phyloP scores from a whole-genome alignment of 2,797 vertebrate genomes.

The Rhyacichthys aspro region DNA sequence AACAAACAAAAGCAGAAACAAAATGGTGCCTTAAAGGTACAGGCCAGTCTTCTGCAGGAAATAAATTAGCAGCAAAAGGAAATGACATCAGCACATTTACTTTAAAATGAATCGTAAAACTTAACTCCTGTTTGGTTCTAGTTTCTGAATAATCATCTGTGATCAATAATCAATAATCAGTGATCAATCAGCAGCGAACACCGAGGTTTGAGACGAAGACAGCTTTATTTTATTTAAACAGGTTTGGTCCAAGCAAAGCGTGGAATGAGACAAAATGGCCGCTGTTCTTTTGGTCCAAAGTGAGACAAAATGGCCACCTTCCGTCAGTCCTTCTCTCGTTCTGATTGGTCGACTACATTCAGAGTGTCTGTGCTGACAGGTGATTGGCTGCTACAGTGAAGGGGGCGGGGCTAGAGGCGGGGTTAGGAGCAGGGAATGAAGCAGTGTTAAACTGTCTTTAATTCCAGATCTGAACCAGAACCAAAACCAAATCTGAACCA shows the following conservation, averaged over 20 bases:
- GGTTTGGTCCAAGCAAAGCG: constrained; percentile 3
- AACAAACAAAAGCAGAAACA: too few relatives aligned
- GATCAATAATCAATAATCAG: background rate
- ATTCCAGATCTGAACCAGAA: too few relatives aligned
- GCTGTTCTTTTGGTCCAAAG: background rate
- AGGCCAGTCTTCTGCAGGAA: too few relatives aligned
- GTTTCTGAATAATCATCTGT: too few relatives aligned
- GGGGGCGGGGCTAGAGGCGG: background rate
- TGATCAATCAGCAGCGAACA: too few relatives aligned
- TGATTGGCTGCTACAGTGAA: constrained; percentile 5
- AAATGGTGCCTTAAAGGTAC: too few relatives aligned
- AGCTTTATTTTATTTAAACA: background rate
- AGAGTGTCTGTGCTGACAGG: background rate
- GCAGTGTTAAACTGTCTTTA: constrained; percentile 3
- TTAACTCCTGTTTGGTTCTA: too few relatives aligned
- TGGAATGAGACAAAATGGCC: constrained; percentile 8
- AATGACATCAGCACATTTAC: too few relatives aligned
- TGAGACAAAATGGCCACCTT: constrained; percentile 1
- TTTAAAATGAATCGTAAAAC: too few relatives aligned
- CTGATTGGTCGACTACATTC: constrained; percentile 13
- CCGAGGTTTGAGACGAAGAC: background rate
- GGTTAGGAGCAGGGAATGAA: background rate
- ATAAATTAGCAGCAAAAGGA: too few relatives aligned
- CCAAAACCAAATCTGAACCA: too few relatives aligned
- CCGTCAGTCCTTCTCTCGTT: background rate